phyloP scores from a whole-genome alignment of 64 coral and sea anemone genomes.

The Montipora sp. region DNA sequence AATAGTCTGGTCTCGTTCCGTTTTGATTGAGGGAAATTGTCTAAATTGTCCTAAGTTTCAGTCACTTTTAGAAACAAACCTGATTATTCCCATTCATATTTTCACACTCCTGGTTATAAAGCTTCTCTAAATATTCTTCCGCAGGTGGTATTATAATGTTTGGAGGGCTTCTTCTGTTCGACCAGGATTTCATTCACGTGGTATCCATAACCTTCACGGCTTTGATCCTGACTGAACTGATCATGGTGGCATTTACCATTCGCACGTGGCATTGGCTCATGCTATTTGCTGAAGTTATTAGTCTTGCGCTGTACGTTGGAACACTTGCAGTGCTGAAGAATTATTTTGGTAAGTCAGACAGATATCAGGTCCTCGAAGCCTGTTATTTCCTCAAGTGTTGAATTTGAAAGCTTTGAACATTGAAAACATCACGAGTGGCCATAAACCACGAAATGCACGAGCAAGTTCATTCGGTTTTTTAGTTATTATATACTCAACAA shows the following conservation, averaged over 20 bases:
- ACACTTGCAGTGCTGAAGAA: constrained; percentile 75
- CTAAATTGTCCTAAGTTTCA: no score
- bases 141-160: constrained; percentile 97
- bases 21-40: no score
- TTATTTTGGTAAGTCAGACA: constrained; percentile 89
- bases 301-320: constrained; percentile 84
- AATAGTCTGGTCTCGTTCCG: no score
- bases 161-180: constrained; percentile 90
- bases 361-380: no score
- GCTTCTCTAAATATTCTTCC: neutral
- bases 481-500: no score
- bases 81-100: no score
- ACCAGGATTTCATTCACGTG: constrained; percentile 95
- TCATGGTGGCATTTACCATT: constrained; percentile 96
- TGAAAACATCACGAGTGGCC: no score
- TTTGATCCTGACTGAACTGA: constrained; percentile 89
- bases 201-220: constrained; percentile 96
- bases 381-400: no score
- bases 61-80: no score
- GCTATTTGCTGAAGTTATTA: constrained; percentile 85
- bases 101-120: neutral
- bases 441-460: no score
- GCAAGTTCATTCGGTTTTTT: no score
- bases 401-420: no score
- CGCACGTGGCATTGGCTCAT: constrained; percentile 99